phyloP scores from a whole-genome alignment of 2,113 vertebrate species.

The Chloropsis hardwickii region DNA sequence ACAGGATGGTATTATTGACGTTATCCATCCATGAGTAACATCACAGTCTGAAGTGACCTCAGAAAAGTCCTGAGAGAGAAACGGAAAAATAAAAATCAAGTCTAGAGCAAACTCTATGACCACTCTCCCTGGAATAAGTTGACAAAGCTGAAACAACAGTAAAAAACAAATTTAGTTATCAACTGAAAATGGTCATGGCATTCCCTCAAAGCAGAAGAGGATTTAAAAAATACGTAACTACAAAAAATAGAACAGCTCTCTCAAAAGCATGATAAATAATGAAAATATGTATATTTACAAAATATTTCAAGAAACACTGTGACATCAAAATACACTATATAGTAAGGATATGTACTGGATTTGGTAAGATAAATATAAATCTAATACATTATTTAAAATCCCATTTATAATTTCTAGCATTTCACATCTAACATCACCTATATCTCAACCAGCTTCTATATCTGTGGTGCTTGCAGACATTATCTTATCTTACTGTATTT shows the following conservation, averaged over 20 bases:
- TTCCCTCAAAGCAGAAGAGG: background rate
- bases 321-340: background rate
- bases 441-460: background rate
- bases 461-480: background rate
- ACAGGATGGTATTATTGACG: conserved; percentile 19
- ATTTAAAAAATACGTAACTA: background rate
- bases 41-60: conserved; percentile 23
- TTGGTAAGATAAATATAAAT: background rate
- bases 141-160: background rate
- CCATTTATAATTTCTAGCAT: background rate
- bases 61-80: conserved; percentile 35
- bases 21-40: conserved; percentile 29
- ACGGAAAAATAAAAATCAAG: conserved; percentile 15
- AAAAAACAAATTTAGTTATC: background rate
- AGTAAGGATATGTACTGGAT: background rate
- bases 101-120: background rate
- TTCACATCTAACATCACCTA: background rate
- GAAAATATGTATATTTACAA: background rate
- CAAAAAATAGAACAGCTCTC: background rate
- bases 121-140: background rate
- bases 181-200: background rate
- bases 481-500: background rate
- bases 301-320: background rate
- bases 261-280: background rate
- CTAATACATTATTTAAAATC: background rate